phyloP scores from a whole-genome alignment of 2,797 vertebrate species.

The Margarornis squamiger region DNA sequence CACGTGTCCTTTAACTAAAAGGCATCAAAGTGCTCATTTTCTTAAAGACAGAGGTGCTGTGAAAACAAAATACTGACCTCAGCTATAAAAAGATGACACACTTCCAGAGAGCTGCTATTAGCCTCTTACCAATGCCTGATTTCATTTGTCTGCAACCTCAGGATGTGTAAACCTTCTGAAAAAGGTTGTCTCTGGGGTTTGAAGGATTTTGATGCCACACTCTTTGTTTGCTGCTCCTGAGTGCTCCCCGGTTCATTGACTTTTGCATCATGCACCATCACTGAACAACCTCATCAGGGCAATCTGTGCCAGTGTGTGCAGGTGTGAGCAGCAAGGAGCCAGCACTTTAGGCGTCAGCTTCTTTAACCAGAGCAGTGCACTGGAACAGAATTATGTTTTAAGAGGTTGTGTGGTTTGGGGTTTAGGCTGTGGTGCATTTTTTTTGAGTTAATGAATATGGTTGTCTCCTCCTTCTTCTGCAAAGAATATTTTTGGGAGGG shows the following conservation, averaged over 20 bases:
- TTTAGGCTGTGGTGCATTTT: neutral
- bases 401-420: neutral
- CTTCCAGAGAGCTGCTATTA: neutral
- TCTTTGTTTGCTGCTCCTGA: neutral
- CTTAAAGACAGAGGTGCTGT: neutral
- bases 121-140: neutral
- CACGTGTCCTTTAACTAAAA: neutral
- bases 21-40: neutral
- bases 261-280: fast-evolving
- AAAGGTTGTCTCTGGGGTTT: neutral
- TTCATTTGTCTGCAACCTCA: neutral
- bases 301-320: neutral
- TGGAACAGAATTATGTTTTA: fast-evolving
- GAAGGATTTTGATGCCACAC: neutral
- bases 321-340: neutral
- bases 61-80: neutral
- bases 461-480: neutral
- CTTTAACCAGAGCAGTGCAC: neutral
- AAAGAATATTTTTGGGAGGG: neutral
- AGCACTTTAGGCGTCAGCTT: neutral
- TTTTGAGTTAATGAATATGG: neutral
- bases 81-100: neutral
- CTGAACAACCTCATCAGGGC: neutral
- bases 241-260: neutral
- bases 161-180: neutral